Evolutionary conservation across 2,888 invertebrate species (phyloP).

Genomic region (Pantelozetes paolii): DNA sequence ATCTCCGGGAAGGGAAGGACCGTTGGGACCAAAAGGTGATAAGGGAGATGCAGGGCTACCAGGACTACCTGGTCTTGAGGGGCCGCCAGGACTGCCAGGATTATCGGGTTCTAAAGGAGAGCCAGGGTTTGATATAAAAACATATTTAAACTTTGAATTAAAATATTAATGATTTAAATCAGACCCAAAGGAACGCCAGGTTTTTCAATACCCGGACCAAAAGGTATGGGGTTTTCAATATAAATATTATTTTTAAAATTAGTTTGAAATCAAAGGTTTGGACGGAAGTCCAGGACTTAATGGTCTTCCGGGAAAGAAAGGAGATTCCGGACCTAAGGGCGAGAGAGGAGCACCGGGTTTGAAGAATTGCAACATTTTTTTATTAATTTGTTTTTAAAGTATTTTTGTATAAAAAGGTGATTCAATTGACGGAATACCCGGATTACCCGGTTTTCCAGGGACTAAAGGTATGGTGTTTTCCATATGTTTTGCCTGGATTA

Average conservation of each 20-base stretch:
- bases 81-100: constrained; percentile 60
- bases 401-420: constrained; percentile 41
- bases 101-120: constrained; percentile 57
- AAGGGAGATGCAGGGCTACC: constrained; percentile 63
- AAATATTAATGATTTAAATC: background rate
- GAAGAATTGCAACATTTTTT: background rate
- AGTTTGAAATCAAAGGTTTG: constrained; percentile 42
- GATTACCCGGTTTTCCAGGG: constrained; percentile 70
- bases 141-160: background rate
- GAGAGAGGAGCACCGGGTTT: constrained; percentile 49
- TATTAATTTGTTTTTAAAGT: background rate
- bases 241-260: background rate
- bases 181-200: constrained; percentile 45
- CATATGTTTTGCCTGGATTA: background rate
- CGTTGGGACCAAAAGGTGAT: constrained; percentile 59
- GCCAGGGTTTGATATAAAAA: constrained; percentile 43
- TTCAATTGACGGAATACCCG: constrained; percentile 53
- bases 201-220: constrained; percentile 45
- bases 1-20: constrained; percentile 60
- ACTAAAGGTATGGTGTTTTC: constrained; percentile 58
- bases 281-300: constrained; percentile 46
- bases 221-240: constrained; percentile 8
- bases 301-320: constrained; percentile 60
- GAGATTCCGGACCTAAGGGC: constrained; percentile 28
- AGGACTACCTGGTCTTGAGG: constrained; percentile 55